These are phyloP conservation scores for Euclidia mi DNA, from an alignment of 2,888 invertebrate genomes.

Conservation along the genomic window DNA sequence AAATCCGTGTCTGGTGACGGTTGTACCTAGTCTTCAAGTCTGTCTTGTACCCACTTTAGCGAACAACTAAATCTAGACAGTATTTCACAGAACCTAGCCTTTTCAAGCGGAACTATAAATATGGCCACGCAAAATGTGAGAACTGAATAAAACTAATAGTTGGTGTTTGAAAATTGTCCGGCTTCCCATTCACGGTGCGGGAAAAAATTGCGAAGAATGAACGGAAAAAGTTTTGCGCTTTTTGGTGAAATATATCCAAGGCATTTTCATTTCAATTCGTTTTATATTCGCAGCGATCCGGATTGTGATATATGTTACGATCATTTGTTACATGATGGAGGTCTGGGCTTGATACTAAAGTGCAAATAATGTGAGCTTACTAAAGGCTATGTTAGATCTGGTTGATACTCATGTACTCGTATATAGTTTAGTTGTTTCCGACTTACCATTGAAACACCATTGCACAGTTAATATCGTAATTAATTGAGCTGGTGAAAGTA, in stretches of 20 bases:
- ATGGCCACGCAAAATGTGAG: slow-evolving; percentile 49
- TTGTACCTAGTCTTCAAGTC: slow-evolving; percentile 28
- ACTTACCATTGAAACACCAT: too few species aligned
- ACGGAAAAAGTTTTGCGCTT: slow-evolving; percentile 6
- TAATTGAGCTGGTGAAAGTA: too few species aligned
- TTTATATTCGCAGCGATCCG: slow-evolving; percentile 23
- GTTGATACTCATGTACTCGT: too few species aligned
- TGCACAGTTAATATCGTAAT: too few species aligned
- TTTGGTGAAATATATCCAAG: slow-evolving; percentile 1
- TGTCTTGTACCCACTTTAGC: slow-evolving; percentile 45
- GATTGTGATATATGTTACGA: too few species aligned
- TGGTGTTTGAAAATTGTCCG: slow-evolving; percentile 37
- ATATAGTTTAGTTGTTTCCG: too few species aligned
- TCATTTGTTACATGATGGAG: too few species aligned
- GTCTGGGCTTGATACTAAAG: too few species aligned
- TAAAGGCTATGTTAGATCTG: too few species aligned
- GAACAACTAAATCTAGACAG: slow-evolving; percentile 56
- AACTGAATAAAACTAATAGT: slow-evolving; percentile 50
- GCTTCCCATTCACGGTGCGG: slow-evolving; percentile 23
- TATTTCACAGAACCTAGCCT: slow-evolving; percentile 44
- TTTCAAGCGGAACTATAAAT: slow-evolving; percentile 52
- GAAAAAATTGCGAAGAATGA: slow-evolving; percentile 17
- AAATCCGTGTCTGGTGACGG: slow-evolving; percentile 41
- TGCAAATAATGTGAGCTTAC: too few species aligned
- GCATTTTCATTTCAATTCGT: not conserved